These are phyloP conservation scores for Fopius arisanus DNA, from an alignment of 1,140 invertebrate genomes.

Conservation along the genomic window DNA sequence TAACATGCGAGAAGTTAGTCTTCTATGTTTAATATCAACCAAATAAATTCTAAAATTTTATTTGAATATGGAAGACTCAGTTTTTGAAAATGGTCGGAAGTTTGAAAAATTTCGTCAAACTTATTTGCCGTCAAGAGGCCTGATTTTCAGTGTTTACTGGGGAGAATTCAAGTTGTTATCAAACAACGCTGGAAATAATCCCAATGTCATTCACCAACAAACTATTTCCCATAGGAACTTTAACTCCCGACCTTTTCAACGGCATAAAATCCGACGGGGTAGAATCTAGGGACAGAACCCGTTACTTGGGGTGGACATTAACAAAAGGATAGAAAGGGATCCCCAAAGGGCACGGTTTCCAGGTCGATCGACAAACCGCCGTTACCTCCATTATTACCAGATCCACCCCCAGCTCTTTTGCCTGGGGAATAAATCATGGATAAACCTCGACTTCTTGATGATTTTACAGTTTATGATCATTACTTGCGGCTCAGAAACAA, in stretches of 20 bases:
- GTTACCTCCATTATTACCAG: not conserved
- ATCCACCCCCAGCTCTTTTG: not conserved
- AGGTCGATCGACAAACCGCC: not conserved
- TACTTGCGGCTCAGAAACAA: not conserved
- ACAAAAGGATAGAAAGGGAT: not conserved
- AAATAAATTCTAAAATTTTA: too few relatives aligned
- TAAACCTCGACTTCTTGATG: not conserved
- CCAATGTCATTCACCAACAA: not conserved
- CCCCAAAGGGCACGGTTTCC: not conserved
- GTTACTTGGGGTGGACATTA: not conserved
- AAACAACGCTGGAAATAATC: not conserved
- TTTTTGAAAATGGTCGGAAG: too few relatives aligned
- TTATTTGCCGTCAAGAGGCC: too few relatives aligned
- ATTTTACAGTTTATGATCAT: not conserved
- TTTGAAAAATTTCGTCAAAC: too few relatives aligned
- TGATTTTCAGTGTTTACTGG: too few relatives aligned
- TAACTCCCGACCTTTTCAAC: too few relatives aligned
- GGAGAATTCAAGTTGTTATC: too few relatives aligned
- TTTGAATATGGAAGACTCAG: too few relatives aligned
- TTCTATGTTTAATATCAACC: too few relatives aligned
- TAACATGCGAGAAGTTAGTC: too few relatives aligned
- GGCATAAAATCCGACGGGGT: not conserved
- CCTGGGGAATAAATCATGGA: not conserved
- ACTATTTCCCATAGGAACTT: not conserved
- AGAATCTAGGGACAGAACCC: not conserved